Evolutionary conservation across 2,797 vertebrate species (phyloP).

Genomic region (Chromis chromis): DNA sequence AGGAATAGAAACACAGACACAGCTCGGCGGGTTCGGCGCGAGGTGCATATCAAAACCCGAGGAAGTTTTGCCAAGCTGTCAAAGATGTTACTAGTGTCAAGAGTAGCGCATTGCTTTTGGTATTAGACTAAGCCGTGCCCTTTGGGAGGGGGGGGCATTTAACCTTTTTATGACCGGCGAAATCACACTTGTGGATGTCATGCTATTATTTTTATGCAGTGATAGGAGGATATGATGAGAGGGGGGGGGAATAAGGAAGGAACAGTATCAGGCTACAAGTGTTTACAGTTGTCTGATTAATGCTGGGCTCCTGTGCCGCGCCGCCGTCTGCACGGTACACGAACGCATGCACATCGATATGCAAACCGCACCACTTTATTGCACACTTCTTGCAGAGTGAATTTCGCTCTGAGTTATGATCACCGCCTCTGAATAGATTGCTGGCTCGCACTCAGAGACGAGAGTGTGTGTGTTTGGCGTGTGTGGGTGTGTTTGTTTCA

Average conservation of each 20-base stretch:
- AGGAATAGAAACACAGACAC: slow-evolving; percentile 64
- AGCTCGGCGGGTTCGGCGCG: slow-evolving; percentile 11
- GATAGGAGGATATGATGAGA: not conserved
- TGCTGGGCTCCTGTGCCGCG: slow-evolving; percentile 28
- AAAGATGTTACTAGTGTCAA: slow-evolving; percentile 42
- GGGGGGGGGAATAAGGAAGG: slow-evolving; percentile 15
- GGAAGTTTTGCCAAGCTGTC: slow-evolving; percentile 50
- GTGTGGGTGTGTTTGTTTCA: slow-evolving; percentile 33
- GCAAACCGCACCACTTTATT: slow-evolving; percentile 25
- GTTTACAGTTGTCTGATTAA: slow-evolving; percentile 61
- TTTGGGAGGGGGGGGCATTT: slow-evolving; percentile 54
- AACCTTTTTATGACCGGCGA: slow-evolving; percentile 54
- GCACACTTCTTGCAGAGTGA: slow-evolving; percentile 14
- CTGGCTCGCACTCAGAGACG: slow-evolving; percentile 32
- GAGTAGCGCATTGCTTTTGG: slow-evolving; percentile 19
- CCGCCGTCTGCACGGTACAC: slow-evolving; percentile 10
- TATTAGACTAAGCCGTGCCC: slow-evolving; percentile 38
- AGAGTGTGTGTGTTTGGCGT: slow-evolving; percentile 10
- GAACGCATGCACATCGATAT: slow-evolving; percentile 17
- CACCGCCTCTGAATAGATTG: slow-evolving; percentile 37
- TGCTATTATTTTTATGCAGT: slow-evolving; percentile 58
- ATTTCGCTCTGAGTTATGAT: slow-evolving; percentile 42
- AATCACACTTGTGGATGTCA: slow-evolving; percentile 40
- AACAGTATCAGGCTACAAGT: slow-evolving; percentile 31
- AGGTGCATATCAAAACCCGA: slow-evolving; percentile 18